Percentiles rank a stretch among this genome's conserved stretches.
Conservation (phyloP, 2,888 invertebrate genomes). For the Acronicta psi region DNA sequence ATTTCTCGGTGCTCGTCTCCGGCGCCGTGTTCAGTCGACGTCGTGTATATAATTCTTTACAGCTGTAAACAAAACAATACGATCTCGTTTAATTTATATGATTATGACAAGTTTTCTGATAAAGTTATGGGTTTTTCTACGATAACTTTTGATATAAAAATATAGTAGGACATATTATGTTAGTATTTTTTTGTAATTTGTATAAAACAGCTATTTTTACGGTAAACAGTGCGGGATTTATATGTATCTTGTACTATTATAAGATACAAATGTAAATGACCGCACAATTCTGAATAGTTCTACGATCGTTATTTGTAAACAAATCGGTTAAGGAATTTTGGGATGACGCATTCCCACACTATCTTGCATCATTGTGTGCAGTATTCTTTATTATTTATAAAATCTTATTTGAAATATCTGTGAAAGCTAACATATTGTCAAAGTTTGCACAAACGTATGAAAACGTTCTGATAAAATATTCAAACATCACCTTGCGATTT, state of each 20-base stretch:
- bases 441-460: constrained; percentile 10
- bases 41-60: constrained; percentile 42
- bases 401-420: neutral
- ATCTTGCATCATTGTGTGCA: neutral
- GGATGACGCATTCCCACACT: constrained; percentile 23
- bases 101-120: too few relatives aligned
- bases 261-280: too few relatives aligned
- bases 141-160: too few relatives aligned
- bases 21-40: constrained; percentile 28
- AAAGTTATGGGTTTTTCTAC: too few relatives aligned
- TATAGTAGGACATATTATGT: too few relatives aligned
- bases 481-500: constrained; percentile 74
- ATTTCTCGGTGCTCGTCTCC: constrained; percentile 37
- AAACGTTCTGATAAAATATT: constrained; percentile 37
- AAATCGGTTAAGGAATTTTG: constrained; percentile 44
- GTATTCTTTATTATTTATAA: neutral
- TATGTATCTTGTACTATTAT: too few relatives aligned
- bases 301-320: constrained; percentile 41
- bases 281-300: too few relatives aligned
- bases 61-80: constrained; percentile 49
- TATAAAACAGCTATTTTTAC: too few relatives aligned
- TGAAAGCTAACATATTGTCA: constrained; percentile 3
- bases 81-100: neutral
- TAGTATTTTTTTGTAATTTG: too few relatives aligned
- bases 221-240: too few relatives aligned